Evolutionary conservation across 2,888 invertebrate species (phyloP).

Genomic region (Tetanocera ferruginea): DNA sequence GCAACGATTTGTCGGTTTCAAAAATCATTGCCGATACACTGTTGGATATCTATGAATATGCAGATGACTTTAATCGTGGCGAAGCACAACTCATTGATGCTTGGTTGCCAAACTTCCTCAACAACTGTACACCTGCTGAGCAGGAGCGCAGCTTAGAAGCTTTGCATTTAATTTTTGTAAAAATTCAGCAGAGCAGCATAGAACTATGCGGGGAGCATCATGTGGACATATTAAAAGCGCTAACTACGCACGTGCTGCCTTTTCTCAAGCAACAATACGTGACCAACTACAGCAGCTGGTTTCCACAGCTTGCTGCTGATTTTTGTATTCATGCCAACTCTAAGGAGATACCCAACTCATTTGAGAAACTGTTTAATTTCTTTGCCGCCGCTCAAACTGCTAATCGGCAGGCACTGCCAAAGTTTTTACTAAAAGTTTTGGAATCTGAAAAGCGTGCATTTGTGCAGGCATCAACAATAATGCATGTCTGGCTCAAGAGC

Average conservation of each 20-base stretch:
- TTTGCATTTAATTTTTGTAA: constrained; percentile 60
- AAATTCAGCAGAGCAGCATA: constrained; percentile 47
- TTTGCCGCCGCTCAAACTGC: constrained; percentile 58
- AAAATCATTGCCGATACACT: constrained; percentile 61
- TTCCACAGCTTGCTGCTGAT: constrained; percentile 65
- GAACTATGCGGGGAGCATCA: constrained; percentile 36
- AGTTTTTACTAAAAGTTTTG: constrained; percentile 58
- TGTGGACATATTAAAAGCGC: constrained; percentile 53
- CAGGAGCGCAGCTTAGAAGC: constrained; percentile 66
- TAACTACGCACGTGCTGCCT: constrained; percentile 65
- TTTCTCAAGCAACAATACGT: constrained; percentile 63
- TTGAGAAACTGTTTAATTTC: constrained; percentile 58
- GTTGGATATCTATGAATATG: constrained; percentile 58
- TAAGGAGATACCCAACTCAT: constrained; percentile 52
- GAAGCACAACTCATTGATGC: constrained; percentile 63
- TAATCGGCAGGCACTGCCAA: constrained; percentile 60
- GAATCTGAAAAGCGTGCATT: constrained; percentile 51
- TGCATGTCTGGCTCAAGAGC: constrained; percentile 67
- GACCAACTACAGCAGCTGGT: constrained; percentile 59
- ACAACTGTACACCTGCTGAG: constrained; percentile 60
- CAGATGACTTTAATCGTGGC: constrained; percentile 61
- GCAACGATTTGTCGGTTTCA: constrained; percentile 60
- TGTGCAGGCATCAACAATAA: constrained; percentile 55
- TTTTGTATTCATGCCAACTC: constrained; percentile 56
- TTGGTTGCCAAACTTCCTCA: constrained; percentile 66